Evolutionary conservation across 35 echinoderm and acorn worm species (phyloP).

Genomic region (Amphiura filiformis): DNA sequence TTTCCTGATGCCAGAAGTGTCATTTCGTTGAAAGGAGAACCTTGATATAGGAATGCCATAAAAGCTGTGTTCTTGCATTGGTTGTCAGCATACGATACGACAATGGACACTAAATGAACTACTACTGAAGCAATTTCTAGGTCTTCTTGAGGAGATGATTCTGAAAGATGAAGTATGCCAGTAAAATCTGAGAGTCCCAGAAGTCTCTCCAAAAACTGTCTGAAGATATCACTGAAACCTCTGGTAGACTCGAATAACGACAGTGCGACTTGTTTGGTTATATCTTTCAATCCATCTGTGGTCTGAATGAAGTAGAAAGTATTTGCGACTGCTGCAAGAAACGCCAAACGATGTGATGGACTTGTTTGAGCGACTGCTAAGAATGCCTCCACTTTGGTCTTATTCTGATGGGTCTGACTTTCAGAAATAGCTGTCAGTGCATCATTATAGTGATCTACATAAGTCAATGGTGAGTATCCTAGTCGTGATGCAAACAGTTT

Average conservation of each 20-base stretch:
- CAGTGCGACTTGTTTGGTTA: neutral
- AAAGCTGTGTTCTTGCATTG: neutral
- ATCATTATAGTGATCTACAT: neutral
- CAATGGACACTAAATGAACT: neutral
- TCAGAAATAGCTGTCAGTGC: neutral
- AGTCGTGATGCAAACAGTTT: neutral
- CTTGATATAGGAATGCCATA: neutral
- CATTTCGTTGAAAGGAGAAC: neutral
- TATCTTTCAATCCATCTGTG: neutral
- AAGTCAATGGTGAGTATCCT: constrained; percentile 22
- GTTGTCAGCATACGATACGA: neutral
- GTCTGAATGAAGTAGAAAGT: neutral
- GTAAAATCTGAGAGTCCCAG: constrained; percentile 25
- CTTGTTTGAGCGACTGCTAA: neutral
- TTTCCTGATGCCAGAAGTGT: neutral
- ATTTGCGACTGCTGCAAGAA: constrained; percentile 14
- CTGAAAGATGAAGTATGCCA: constrained; percentile 6
- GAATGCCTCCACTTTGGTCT: neutral
- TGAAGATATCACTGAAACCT: neutral
- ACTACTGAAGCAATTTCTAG: constrained; percentile 14
- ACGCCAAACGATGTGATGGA: constrained; percentile 28
- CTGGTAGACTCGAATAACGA: neutral
- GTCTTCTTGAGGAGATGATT: neutral
- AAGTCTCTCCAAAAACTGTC: neutral
- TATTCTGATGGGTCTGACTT: neutral